Conservation (phyloP, 1,140 invertebrate species). For the Zeugodacus cucurbitae region DNA sequence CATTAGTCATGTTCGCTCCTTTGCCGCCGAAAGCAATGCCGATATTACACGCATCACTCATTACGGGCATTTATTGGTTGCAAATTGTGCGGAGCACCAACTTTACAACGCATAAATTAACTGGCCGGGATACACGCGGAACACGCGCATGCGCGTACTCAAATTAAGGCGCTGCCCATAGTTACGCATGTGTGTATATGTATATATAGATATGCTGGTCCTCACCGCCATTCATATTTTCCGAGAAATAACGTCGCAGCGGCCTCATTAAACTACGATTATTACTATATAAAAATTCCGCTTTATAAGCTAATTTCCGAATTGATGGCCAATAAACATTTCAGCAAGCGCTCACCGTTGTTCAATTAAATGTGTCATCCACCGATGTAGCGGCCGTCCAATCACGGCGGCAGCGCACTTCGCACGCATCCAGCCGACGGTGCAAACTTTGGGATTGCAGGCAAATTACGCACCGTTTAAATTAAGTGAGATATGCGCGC, state of each 20-base stretch:
- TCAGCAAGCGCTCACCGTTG: conserved; percentile 27
- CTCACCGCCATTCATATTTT: background rate
- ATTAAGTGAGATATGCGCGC: conserved; percentile 12
- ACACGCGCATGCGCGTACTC: no score
- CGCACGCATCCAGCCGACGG: background rate
- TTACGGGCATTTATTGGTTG: background rate
- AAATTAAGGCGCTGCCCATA: background rate
- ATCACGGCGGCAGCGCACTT: background rate
- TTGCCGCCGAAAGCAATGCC: no score
- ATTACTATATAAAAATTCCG: conserved; percentile 24
- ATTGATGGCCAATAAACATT: conserved; percentile 39
- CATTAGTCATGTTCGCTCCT: no score
- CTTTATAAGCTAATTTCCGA: background rate
- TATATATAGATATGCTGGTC: background rate
- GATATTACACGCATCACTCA: background rate
- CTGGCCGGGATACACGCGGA: no score
- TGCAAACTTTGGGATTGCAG: background rate
- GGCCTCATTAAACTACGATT: conserved; percentile 25
- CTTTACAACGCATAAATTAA: background rate
- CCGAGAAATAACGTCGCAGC: background rate
- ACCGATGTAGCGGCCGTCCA: background rate
- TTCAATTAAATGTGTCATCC: background rate
- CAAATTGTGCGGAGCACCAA: background rate
- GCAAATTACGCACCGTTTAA: background rate
- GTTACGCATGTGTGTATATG: background rate